Evolutionary conservation across 2,113 vertebrate species (phyloP).

Genomic region (Plectropomus leopardus): DNA sequence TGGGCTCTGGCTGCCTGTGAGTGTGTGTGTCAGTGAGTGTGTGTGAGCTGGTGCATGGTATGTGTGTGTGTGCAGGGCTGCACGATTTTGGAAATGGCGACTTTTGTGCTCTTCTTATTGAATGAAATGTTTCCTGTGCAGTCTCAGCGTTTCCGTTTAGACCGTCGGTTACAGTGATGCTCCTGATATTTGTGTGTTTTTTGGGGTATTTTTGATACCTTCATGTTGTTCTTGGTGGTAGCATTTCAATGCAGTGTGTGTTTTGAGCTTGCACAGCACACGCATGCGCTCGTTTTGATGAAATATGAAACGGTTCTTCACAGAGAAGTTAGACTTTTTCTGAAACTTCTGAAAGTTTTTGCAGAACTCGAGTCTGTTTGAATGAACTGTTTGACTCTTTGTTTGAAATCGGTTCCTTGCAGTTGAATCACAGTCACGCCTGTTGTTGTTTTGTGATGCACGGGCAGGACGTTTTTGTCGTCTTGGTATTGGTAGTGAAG

Average conservation of each 20-base stretch:
- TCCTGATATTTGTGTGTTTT: not conserved
- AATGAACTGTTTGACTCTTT: too few relatives aligned
- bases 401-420: too few relatives aligned
- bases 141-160: not conserved
- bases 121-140: conserved; percentile 1
- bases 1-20: conserved; percentile 62
- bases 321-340: not conserved
- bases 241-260: not conserved
- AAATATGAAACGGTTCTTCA: not conserved
- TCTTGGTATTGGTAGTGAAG: too few relatives aligned
- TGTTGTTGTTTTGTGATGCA: too few relatives aligned
- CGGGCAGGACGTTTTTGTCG: too few relatives aligned
- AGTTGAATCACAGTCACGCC: too few relatives aligned
- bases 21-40: conserved; percentile 17
- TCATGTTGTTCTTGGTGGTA: not conserved
- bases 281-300: too few relatives aligned
- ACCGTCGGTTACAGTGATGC: not conserved
- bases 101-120: not conserved
- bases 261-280: not conserved
- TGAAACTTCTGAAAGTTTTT: not conserved
- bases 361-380: not conserved
- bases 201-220: not conserved
- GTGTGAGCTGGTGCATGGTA: conserved; percentile 22
- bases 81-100: not conserved
- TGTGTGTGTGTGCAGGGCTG: conserved; percentile 35